Evolutionary conservation across 2,888 invertebrate species (phyloP), one percentile per base, ranked within the genome.

Genomic region (Petrophora chlorosata): DNA sequence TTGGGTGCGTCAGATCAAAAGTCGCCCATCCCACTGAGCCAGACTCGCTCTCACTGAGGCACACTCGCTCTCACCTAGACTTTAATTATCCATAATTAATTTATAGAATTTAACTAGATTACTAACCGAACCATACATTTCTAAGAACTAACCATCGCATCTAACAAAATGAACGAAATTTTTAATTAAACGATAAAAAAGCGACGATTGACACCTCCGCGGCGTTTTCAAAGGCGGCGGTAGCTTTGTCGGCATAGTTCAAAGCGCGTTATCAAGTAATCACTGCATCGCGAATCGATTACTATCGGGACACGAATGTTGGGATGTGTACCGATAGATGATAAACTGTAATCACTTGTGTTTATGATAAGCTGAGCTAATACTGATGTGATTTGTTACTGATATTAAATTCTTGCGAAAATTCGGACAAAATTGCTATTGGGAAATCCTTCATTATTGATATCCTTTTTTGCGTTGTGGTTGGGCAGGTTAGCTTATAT

Each of bases 221-320:
- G 73, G 40, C 38, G 53, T 61, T 59, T 65, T 73, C 66, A 76
- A 76, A 76, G 66, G 58, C 41, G 57, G 64, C 75, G 74, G 62
- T 53, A 25, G 44, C 63, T 73, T 76, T 76, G 73, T 59, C 62
- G 67, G 65, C 60, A 43, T 9, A 53, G 40, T 46, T 64, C 59
- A 68, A 67, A 65, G 62, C 36, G 22, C 42, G 41, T 63, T 74
- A 75, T 70, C 61, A 53, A 62, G 61, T 67, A 65, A 65, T 65
- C 65, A 61, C 52, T 58, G 59, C 60, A 52, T 59, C 61, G 61
- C 56, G 47, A 55, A 60, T 48, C 59, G 64, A 65, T 65, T 59
- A 59, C 45, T 46, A 59, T 55, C 61, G 44, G 50, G 55, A 55
- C 59, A 55, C 52, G 56, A 54, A 48, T 55, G 54, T 59, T 44